Evolutionary conservation across 2,113 vertebrate genomes (phyloP).

Genomic region (Cathartes aura): DNA sequence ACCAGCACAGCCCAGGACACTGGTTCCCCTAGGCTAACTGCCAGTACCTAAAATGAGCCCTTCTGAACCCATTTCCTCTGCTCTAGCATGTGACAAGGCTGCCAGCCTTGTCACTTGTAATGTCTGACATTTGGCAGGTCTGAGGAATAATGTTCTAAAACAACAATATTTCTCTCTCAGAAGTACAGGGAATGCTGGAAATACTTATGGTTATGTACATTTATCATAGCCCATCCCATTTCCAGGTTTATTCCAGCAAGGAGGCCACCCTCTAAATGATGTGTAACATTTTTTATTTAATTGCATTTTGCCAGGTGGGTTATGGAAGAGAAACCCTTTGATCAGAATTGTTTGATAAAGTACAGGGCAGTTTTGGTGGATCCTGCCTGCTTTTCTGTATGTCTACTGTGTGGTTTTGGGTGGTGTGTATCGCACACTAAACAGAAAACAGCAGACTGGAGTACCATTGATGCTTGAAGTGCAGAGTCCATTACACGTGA

Average conservation of each 20-base stretch:
- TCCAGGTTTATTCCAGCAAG: background rate
- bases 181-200: background rate
- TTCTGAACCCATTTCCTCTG: slow-evolving; percentile 19
- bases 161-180: background rate
- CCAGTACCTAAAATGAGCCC: background rate
- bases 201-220: background rate
- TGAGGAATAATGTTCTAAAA: background rate
- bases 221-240: background rate
- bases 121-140: background rate
- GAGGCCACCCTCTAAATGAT: background rate
- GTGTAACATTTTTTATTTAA: background rate
- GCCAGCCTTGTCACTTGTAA: background rate
- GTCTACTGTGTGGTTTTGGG: background rate
- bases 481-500: slow-evolving; percentile 59
- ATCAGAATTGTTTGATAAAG: background rate
- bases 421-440: background rate
- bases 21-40: background rate
- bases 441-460: slow-evolving; percentile 6
- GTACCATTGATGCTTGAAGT: slow-evolving; percentile 26
- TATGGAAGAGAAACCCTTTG: background rate
- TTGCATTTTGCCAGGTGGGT: background rate
- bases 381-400: background rate
- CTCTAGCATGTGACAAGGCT: background rate
- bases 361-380: background rate
- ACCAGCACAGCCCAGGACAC: background rate